Evolutionary conservation across 2,797 vertebrate genomes (phyloP).

Genomic region (Rhynchonycteris naso): DNA sequence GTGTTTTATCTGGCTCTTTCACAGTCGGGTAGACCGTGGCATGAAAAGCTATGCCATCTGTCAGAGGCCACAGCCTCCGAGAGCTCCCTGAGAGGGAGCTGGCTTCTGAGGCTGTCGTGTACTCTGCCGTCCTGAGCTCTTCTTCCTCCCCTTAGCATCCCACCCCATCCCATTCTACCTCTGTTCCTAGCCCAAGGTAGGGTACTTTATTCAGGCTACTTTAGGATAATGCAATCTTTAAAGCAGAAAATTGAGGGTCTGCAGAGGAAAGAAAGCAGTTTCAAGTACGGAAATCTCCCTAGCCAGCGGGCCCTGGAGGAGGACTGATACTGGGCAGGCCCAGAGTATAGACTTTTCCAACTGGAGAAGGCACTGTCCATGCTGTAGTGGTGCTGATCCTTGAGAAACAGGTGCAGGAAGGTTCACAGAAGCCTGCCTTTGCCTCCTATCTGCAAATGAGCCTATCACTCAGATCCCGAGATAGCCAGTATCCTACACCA

Average conservation of each 20-base stretch:
- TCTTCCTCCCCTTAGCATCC: neutral
- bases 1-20: conserved; percentile 60
- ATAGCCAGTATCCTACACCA: neutral
- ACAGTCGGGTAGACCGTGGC: conserved; percentile 18
- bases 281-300: neutral
- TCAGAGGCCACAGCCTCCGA: neutral
- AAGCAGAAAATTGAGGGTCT: conserved; percentile 35
- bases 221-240: neutral
- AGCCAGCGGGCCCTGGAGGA: neutral
- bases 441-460: neutral
- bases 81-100: neutral
- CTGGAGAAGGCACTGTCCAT: neutral
- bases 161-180: neutral
- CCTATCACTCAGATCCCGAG: neutral
- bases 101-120: neutral
- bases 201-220: neutral
- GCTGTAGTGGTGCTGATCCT: neutral
- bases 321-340: neutral
- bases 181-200: neutral
- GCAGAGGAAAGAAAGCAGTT: conserved; percentile 1
- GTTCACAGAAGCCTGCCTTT: neutral
- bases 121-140: conserved; percentile 14
- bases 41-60: neutral
- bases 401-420: neutral
- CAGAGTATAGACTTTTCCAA: neutral